A percentile compares a stretch with the other conserved stretches of the same genome.
Evolutionary conservation across 2,797 vertebrate genomes (phyloP).

Genomic region (Adrianichthys oophorus): DNA sequence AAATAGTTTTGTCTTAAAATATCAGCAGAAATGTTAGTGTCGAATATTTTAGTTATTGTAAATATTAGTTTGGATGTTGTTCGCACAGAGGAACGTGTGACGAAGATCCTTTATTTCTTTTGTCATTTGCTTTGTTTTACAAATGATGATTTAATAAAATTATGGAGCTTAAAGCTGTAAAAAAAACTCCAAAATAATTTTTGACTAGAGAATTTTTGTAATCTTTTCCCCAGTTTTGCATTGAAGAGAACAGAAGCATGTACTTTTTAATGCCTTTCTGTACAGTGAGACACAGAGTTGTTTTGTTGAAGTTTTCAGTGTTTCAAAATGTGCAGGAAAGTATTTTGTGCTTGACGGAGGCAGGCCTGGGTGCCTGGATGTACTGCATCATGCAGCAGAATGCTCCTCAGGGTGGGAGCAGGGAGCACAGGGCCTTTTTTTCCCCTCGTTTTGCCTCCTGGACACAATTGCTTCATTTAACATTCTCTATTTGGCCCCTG

Average conservation of each 20-base stretch:
- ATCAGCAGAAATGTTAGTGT: too few relatives aligned
- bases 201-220: too few relatives aligned
- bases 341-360: constrained; percentile 37
- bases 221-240: too few relatives aligned
- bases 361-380: constrained; percentile 54
- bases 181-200: too few relatives aligned
- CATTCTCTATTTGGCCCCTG: constrained; percentile 82
- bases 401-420: constrained; percentile 71
- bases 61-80: too few relatives aligned
- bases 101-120: background rate
- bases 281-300: too few relatives aligned
- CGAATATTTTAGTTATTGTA: too few relatives aligned
- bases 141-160: constrained; percentile 10
- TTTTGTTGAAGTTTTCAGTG: too few relatives aligned
- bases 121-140: background rate
- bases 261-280: too few relatives aligned
- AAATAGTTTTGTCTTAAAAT: too few relatives aligned
- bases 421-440: constrained; percentile 56
- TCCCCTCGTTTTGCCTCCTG: constrained; percentile 71
- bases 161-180: constrained; percentile 3
- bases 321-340: constrained; percentile 6
- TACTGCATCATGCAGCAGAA: constrained; percentile 65
- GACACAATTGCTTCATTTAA: constrained; percentile 85
- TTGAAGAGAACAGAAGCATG: too few relatives aligned
- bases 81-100: too few relatives aligned